Base-by-base conservation (phyloP, 2,113 vertebrate species). In the Pomatostomus ruficeps region DNA sequence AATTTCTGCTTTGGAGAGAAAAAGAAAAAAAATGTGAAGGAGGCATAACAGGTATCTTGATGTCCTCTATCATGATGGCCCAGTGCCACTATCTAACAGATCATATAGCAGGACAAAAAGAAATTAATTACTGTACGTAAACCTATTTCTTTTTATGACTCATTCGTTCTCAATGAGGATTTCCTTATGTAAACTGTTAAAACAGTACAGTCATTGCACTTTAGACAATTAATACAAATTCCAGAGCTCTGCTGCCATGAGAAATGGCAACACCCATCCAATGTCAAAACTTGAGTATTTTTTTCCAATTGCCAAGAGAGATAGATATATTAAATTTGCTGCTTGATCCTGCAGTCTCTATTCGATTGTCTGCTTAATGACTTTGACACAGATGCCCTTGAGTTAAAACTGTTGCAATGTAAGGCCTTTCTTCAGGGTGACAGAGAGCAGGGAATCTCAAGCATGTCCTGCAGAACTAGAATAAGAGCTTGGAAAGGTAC, bases 71-170 rank as follows among this genome's bases (percentile, higher is more conserved):
- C 72, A 36, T 57, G 28, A 70, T 91, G 92, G 61, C 61, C 31
- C 72, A 86, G 49, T 75, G 83, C 78, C 96, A 89, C 13, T 31
- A 77, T 55, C 49, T 91, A 84, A 49, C 43, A 92, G 13, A 95
- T 96, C 78, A 80, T 52, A 96, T 55, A 92, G 55, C 35, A 95
- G 71, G 86, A 96, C 90, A 97, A 97, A 92, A 66, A 91, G 31
- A 96, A 91, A 51, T 91, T 95, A 97, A 96, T 95, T 93, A 74
- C 61, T 95, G 31, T 78, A 54, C 33, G 35, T 93, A 96, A 97
- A 97, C 61, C 72, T 80, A 61, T 20, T 93, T 88, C 66, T 89
- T 74, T 68, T 57, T 73, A 46, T 97, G 96, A 98, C 57, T 98
- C 95, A 97, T 75, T 80, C 65, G 6, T 88, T 97, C 84, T 92